Percentiles rank a stretch among this genome's conserved stretches.
phyloP scores from a whole-genome alignment of 2,797 vertebrate genomes.

The Catostomus latipinnis region DNA sequence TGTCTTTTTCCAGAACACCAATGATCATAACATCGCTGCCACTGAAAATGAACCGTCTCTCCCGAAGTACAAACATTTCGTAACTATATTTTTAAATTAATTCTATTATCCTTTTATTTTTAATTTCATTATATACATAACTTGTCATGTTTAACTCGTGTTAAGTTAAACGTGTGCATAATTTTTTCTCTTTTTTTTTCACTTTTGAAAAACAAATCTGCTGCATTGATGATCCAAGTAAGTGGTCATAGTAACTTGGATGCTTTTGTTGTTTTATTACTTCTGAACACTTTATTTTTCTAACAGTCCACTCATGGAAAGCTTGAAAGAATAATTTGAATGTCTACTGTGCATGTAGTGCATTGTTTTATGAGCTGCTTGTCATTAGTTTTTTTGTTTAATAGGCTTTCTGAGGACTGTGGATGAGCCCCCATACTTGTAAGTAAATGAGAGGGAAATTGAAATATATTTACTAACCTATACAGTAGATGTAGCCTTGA shows the following conservation, averaged over 20 bases:
- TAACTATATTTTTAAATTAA: background rate
- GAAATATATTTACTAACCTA: no score
- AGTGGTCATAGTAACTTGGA: slow-evolving; percentile 54
- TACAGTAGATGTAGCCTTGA: no score
- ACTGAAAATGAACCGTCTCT: slow-evolving; percentile 44
- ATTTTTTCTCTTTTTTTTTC: background rate
- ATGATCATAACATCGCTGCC: slow-evolving; percentile 49
- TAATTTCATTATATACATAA: no score
- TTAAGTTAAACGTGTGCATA: no score
- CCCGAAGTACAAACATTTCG: slow-evolving; percentile 65
- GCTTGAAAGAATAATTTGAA: no score
- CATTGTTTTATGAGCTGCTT: slow-evolving; percentile 21
- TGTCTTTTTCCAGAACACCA: slow-evolving; percentile 72
- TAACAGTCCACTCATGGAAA: no score
- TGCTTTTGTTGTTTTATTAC: no score
- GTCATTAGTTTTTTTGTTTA: slow-evolving; percentile 55
- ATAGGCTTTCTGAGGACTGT: slow-evolving; percentile 68
- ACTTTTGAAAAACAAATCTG: background rate
- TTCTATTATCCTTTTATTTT: background rate
- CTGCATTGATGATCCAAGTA: slow-evolving; percentile 70
- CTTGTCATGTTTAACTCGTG: no score
- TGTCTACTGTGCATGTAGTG: no score
- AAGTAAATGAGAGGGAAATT: slow-evolving; percentile 56
- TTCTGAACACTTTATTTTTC: no score
- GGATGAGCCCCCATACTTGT: slow-evolving; percentile 74